Base-by-base conservation (phyloP, 2,888 invertebrate species). In the Heliconius cydno region DNA sequence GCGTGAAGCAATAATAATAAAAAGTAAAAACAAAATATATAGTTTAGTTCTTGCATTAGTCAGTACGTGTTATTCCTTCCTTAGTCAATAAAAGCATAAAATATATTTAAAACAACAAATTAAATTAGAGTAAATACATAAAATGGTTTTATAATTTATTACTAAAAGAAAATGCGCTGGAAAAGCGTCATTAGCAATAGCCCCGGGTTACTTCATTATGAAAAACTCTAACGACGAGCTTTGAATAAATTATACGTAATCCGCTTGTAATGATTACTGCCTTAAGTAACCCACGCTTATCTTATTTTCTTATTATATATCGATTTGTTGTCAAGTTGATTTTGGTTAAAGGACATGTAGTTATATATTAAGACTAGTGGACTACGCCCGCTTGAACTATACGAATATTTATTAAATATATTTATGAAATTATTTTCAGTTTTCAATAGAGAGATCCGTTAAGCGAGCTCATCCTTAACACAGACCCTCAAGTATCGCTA, bases 231-330 rank as follows among this genome's bases (percentile, higher is more conserved):
- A 78, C 78, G 80, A 72, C 63, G 68, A 70, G 72, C 72, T 75
- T 77, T 78, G 79, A 81, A 81, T 81, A 81, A 79, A 81, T 81
- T 81, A 77, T n/a, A 67, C n/a, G 19, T 75, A 68, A 81, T 79
- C 67, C 71, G 65, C 71, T 66, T 60, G 38, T 77, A 77, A 79
- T 77, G 77, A 73, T 63, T 68, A 46, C 68, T 70, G 66, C 5
- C 60, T 74, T 72, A 77, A 68, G 52, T 65, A 63, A 65, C 70
- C 46, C 38, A 25, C 70, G 52, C 25, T 15, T 65, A 52, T 52
- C 41, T 75, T 77, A 57, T 74, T 77, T 74, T 74, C 34, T 73
- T 57, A 57, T 80, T 63, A 46, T 25, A 41, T 71, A 66, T 46
- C 28, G 25, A 66, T 41, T 38, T 73, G 25, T 57, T 71, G 34